Conservation (phyloP, 2,797 vertebrate species). For the Margarornis squamiger region DNA sequence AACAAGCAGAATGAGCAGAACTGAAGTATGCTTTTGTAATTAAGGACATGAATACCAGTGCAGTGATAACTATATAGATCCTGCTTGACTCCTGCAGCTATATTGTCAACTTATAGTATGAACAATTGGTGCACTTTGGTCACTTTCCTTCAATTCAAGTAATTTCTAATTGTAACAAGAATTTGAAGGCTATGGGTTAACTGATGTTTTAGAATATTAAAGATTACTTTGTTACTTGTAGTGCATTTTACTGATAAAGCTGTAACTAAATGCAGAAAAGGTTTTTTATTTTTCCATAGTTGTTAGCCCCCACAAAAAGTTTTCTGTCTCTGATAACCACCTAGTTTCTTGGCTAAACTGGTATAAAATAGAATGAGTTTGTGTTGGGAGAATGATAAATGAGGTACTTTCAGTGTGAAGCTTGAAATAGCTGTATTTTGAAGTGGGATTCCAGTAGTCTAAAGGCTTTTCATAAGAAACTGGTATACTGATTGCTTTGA, state of each 20-base stretch:
- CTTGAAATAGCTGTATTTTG: background rate
- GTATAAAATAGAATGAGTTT: background rate
- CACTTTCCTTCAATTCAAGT: background rate
- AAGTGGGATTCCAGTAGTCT: background rate
- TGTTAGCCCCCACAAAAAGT: background rate
- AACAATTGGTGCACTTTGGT: background rate
- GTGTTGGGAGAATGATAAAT: background rate
- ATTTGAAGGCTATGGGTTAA: background rate
- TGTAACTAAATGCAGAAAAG: background rate
- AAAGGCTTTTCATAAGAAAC: background rate
- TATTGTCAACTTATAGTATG: background rate
- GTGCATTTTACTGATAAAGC: background rate
- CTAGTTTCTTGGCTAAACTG: background rate
- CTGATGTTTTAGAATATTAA: background rate
- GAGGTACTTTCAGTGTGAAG: background rate
- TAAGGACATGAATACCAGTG: background rate
- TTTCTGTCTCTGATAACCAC: background rate
- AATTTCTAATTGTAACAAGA: background rate
- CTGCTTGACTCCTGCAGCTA: background rate
- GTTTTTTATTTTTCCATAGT: fast-evolving
- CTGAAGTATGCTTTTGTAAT: background rate
- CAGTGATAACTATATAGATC: background rate
- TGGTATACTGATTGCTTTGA: background rate
- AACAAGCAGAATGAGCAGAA: background rate
- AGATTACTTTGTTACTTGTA: background rate